Conservation (phyloP, 1,140 invertebrate species). For the Idris sp. region DNA sequence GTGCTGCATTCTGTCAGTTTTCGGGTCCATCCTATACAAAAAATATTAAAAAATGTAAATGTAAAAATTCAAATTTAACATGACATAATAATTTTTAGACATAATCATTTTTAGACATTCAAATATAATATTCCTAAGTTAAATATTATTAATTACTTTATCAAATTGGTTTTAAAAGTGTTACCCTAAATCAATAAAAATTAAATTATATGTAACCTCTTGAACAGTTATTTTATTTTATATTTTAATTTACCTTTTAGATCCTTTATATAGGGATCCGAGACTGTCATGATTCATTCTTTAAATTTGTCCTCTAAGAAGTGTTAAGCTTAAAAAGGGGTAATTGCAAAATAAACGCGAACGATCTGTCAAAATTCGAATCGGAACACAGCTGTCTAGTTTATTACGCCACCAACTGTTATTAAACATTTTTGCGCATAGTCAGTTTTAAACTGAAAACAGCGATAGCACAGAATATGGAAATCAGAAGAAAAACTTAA, state of each 20-base stretch:
- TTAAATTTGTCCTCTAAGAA: background rate
- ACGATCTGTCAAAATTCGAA: slow-evolving; percentile 30
- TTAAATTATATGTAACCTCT: slow-evolving; percentile 24
- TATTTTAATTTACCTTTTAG: slow-evolving; percentile 80
- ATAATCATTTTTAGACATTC: no score
- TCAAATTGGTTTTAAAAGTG: no score
- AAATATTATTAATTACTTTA: background rate
- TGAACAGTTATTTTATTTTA: no score
- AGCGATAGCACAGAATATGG: no score
- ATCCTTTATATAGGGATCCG: slow-evolving; percentile 79
- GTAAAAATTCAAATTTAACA: no score
- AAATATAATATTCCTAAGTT: no score
- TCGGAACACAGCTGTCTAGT: slow-evolving; percentile 10
- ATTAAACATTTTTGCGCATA: slow-evolving; percentile 34
- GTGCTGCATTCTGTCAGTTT: slow-evolving; percentile 72
- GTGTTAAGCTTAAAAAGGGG: background rate
- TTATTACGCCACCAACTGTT: slow-evolving; percentile 8
- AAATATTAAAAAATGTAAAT: no score
- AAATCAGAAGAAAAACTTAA: background rate
- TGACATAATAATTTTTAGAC: no score
- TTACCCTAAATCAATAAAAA: slow-evolving; percentile 33
- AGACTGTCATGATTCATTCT: slow-evolving; percentile 76
- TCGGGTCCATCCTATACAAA: slow-evolving; percentile 73
- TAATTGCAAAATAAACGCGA: slow-evolving; percentile 5
- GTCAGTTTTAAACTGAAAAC: slow-evolving; percentile 16